A percentile compares a stretch with the other conserved stretches of the same genome.
These are phyloP conservation scores for Halcyon malimbica DNA, from an alignment of 2,113 vertebrate species.

Conservation along the genomic window DNA sequence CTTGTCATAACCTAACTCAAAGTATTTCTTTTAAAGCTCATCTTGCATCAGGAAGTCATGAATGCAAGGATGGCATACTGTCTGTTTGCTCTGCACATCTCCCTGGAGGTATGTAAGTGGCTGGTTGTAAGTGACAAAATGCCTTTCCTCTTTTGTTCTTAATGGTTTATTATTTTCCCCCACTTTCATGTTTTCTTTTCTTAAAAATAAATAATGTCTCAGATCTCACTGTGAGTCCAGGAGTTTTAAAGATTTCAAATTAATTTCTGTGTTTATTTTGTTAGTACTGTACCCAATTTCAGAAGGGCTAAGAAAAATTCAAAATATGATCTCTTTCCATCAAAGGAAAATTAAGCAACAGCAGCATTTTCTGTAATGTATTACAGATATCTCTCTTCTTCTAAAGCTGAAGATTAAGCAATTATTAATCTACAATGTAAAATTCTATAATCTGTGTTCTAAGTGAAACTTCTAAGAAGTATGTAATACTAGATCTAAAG, in stretches of 20 bases:
- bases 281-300: neutral
- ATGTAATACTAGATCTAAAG: neutral
- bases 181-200: neutral
- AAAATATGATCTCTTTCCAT: neutral
- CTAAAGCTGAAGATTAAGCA: neutral
- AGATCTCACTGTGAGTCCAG: neutral
- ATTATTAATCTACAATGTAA: neutral
- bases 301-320: neutral
- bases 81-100: conserved; percentile 39
- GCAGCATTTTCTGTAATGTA: neutral
- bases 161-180: neutral
- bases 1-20: conserved; percentile 64
- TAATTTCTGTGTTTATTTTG: neutral
- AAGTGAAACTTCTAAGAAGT: neutral
- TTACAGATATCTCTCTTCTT: neutral
- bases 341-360: neutral
- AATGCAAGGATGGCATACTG: neutral
- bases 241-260: neutral
- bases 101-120: neutral
- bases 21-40: conserved; percentile 56
- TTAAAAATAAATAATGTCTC: neutral
- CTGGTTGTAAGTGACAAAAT: neutral
- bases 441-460: neutral
- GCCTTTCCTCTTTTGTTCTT: neutral
- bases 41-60: conserved; percentile 18